Conservation (phyloP, 2,888 invertebrate genomes). For the Alsophila aescularia region DNA sequence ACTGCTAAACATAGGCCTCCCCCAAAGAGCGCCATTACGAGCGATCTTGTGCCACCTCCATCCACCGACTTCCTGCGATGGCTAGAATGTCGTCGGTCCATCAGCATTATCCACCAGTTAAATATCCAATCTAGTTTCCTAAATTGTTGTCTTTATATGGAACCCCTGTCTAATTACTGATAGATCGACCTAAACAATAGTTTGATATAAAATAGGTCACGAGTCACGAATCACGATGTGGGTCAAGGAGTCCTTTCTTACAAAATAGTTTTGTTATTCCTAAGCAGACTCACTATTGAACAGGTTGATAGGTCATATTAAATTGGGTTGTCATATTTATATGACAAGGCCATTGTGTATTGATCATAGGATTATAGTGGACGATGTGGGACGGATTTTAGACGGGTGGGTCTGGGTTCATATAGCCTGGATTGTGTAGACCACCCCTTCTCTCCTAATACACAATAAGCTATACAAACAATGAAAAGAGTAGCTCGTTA, state of each 20-base stretch:
- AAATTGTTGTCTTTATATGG: not conserved
- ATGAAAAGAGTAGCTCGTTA: no score
- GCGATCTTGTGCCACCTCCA: no score
- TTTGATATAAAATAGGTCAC: slow-evolving; percentile 1
- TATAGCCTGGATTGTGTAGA: no score
- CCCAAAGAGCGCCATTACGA: no score
- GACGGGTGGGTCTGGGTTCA: no score
- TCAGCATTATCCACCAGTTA: no score
- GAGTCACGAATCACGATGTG: no score
- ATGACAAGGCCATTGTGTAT: slow-evolving; percentile 1
- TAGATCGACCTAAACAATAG: not conserved
- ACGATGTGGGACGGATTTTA: not conserved
- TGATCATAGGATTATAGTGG: slow-evolving; percentile 2
- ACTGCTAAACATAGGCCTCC: no score
- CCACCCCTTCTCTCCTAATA: not conserved
- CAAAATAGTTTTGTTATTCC: not conserved
- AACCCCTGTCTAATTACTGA: not conserved
- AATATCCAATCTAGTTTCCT: not conserved
- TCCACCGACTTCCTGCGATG: no score
- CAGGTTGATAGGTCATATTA: not conserved
- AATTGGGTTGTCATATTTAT: not conserved
- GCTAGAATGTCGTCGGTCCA: no score
- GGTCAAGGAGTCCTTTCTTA: not conserved
- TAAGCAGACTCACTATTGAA: not conserved
- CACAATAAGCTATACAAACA: no score